These are phyloP conservation scores for Paramuricea clavata DNA, from an alignment of 92 coral and sea anemone species.

Conservation along the genomic window DNA sequence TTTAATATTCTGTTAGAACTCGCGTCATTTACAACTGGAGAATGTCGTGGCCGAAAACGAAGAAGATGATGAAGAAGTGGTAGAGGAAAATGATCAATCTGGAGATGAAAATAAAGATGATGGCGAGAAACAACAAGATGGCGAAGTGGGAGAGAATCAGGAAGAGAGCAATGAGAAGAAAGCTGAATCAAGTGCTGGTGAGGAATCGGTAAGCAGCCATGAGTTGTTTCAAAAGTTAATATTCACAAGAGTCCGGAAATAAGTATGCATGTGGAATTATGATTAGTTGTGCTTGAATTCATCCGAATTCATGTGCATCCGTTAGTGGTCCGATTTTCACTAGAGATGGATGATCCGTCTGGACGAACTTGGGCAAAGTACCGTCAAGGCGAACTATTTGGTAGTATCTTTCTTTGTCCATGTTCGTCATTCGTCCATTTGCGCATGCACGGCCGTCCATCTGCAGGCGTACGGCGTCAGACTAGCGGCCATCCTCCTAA, in stretches of 20 bases:
- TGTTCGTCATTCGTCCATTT: too few species aligned
- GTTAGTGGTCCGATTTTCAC: too few species aligned
- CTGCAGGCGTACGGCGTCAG: too few species aligned
- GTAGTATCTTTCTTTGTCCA: too few species aligned
- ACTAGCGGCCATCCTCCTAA: too few species aligned
- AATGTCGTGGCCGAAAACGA: constrained; percentile 81
- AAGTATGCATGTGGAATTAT: too few species aligned
- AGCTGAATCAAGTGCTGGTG: constrained; percentile 59
- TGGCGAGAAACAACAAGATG: constrained; percentile 35
- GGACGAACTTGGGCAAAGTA: too few species aligned
- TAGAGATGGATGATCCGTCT: too few species aligned
- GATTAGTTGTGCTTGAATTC: too few species aligned
- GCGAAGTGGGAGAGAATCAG: constrained; percentile 54
- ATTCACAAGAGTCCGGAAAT: background rate
- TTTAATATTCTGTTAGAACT: background rate
- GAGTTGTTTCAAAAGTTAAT: constrained; percentile 45
- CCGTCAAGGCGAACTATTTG: too few species aligned
- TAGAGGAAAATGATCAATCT: constrained; percentile 65
- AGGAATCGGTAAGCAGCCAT: constrained; percentile 61
- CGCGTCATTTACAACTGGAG: constrained; percentile 77
- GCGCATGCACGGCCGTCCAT: too few species aligned
- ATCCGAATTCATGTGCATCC: too few species aligned
- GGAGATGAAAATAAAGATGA: constrained; percentile 64
- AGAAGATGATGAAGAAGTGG: constrained; percentile 74
- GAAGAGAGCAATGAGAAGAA: constrained; percentile 62